Evolutionary conservation across 2,888 invertebrate genomes (phyloP).

Genomic region (Mycalesis mineus): DNA sequence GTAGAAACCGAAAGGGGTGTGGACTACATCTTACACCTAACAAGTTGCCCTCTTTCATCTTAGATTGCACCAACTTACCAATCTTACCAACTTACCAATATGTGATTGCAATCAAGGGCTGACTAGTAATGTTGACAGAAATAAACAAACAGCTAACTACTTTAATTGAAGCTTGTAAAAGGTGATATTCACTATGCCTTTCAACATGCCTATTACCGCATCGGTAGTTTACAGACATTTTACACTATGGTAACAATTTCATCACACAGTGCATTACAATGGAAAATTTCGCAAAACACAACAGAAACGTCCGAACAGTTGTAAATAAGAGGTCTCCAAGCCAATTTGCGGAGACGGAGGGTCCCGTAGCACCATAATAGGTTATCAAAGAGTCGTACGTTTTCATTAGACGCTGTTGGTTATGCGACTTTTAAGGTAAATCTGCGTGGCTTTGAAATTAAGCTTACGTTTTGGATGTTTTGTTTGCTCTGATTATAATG

Average conservation of each 20-base stretch:
- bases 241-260: background rate
- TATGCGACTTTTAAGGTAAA: slow-evolving; percentile 45
- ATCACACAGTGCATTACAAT: slow-evolving; percentile 10
- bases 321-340: slow-evolving; percentile 50
- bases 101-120: too few species aligned
- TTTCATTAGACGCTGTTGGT: slow-evolving; percentile 58
- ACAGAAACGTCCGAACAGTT: slow-evolving; percentile 46
- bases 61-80: too few species aligned
- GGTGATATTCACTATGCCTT: too few species aligned
- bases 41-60: too few species aligned
- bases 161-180: too few species aligned
- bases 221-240: too few species aligned
- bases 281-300: slow-evolving; percentile 24
- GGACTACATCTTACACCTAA: too few species aligned
- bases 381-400: slow-evolving; percentile 73
- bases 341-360: slow-evolving; percentile 56
- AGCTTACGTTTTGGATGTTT: slow-evolving; percentile 32
- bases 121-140: too few species aligned
- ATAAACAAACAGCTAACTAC: too few species aligned
- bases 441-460: slow-evolving; percentile 35
- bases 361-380: slow-evolving; percentile 60
- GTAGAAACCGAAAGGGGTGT: too few species aligned
- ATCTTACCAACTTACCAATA: too few species aligned
- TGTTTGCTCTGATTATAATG: slow-evolving; percentile 22
- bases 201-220: too few species aligned